Conservation (phyloP, 1,140 invertebrate genomes). For the Conus betulinus region DNA sequence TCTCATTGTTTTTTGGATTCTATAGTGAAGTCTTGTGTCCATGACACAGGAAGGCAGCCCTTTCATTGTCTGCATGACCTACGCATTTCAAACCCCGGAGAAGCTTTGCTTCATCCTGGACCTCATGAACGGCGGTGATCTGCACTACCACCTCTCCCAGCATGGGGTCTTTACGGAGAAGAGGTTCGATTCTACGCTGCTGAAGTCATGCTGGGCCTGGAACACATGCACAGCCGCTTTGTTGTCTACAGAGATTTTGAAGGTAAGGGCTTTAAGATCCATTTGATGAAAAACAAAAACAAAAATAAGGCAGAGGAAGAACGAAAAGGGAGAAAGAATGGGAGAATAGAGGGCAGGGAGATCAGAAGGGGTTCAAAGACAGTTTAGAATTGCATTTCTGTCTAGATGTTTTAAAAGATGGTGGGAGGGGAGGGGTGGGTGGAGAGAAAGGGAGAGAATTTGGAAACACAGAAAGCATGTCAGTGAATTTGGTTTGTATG, state of each 20-base stretch:
- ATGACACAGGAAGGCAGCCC: slow-evolving; percentile 93
- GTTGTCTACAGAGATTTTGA: slow-evolving; percentile 98
- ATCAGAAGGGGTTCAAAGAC: no score
- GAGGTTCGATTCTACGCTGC: slow-evolving; percentile 99
- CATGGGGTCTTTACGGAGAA: slow-evolving; percentile 99
- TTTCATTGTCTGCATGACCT: slow-evolving; percentile 99
- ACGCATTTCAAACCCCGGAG: slow-evolving; percentile 98
- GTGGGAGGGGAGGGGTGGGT: no score
- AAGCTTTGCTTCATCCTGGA: slow-evolving; percentile 99
- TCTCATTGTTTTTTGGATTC: background rate
- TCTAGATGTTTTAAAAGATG: no score
- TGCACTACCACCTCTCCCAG: slow-evolving; percentile 99
- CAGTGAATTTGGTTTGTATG: no score
- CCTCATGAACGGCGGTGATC: slow-evolving; percentile 99
- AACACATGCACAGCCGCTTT: slow-evolving; percentile 99
- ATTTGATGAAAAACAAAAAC: no score
- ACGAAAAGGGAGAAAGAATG: no score
- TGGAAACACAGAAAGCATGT: no score
- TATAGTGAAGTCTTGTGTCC: background rate
- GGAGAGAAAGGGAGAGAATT: no score
- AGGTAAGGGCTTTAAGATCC: slow-evolving; percentile 75
- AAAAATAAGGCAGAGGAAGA: no score
- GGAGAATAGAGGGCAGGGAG: no score
- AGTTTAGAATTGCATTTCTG: no score
- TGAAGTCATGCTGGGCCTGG: slow-evolving; percentile 94